phyloP scores from a whole-genome alignment of 2,113 vertebrate species.

The Toxotes chatareus region DNA sequence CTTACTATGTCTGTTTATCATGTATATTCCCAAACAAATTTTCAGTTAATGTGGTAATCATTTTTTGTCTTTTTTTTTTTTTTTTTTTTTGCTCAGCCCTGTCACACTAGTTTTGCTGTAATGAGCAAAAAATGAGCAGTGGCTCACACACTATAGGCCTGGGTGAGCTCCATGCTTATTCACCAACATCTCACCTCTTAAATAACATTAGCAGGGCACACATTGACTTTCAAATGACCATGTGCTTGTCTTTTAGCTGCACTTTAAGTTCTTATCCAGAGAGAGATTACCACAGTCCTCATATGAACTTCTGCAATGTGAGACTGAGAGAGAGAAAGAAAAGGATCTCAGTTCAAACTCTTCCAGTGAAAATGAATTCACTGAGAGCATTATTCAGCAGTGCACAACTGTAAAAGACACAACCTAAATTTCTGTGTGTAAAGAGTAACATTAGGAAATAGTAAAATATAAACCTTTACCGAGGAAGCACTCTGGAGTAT shows the following conservation, averaged over 20 bases:
- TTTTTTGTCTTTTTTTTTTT: no score
- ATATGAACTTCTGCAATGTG: slow-evolving; percentile 15
- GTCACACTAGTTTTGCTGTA: not conserved
- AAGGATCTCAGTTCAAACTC: slow-evolving; percentile 23
- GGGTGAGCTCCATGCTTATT: slow-evolving; percentile 33
- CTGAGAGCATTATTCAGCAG: slow-evolving; percentile 54
- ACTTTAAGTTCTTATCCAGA: not conserved
- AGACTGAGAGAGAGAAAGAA: not conserved
- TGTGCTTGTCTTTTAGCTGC: slow-evolving; percentile 34
- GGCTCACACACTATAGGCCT: not conserved
- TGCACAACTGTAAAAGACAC: slow-evolving; percentile 43
- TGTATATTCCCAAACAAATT: no score
- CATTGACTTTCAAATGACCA: slow-evolving; percentile 46
- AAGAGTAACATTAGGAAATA: slow-evolving; percentile 35
- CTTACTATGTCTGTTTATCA: no score
- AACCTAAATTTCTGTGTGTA: slow-evolving; percentile 1
- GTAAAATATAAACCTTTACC: slow-evolving; percentile 53
- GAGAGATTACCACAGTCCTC: slow-evolving; percentile 20
- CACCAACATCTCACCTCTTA: slow-evolving; percentile 36
- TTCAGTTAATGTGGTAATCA: no score
- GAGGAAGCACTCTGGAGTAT: slow-evolving; percentile 39
- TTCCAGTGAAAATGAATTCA: slow-evolving; percentile 27
- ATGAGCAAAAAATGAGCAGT: not conserved
- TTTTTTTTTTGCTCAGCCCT: slow-evolving; percentile 7
- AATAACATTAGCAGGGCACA: slow-evolving; percentile 36